phyloP scores from a whole-genome alignment of 1,140 invertebrate species.

The Armadillidium nasatum region DNA sequence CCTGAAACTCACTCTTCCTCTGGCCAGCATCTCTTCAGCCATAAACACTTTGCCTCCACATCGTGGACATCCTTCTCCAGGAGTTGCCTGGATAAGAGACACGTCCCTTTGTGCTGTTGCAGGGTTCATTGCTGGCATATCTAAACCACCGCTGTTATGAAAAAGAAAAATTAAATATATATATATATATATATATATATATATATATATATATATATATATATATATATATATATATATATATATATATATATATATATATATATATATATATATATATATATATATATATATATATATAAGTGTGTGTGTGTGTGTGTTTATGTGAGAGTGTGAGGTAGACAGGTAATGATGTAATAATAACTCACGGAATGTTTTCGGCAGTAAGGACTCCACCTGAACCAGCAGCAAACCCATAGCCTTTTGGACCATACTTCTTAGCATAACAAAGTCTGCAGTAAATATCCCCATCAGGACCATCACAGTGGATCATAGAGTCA shows the following conservation, averaged over 20 bases:
- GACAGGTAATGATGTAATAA: too few species aligned
- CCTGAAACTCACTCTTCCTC: conserved; percentile 35
- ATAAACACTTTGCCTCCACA: conserved; percentile 90
- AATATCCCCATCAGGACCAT: conserved; percentile 81
- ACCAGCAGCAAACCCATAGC: conserved; percentile 70
- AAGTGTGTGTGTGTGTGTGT: too few species aligned
- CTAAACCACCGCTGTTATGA: conserved; percentile 32
- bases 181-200: too few species aligned
- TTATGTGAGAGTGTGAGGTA: too few species aligned
- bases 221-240: too few species aligned
- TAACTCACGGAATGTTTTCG: conserved; percentile 45
- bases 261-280: too few species aligned
- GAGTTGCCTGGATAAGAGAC: conserved; percentile 70
- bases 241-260: too few species aligned
- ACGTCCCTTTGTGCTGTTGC: conserved; percentile 22
- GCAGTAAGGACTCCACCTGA: conserved; percentile 55
- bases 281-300: too few species aligned
- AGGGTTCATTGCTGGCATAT: conserved; percentile 28
- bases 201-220: too few species aligned
- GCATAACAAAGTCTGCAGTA: conserved; percentile 83
- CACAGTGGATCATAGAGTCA: conserved; percentile 88
- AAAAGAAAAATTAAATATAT: too few species aligned
- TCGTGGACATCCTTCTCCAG: conserved; percentile 81
- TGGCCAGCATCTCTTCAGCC: conserved; percentile 84
- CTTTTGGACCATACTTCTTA: conserved; percentile 79